A percentile compares a stretch with the other conserved stretches of the same genome.
These are phyloP conservation scores for Brevimyrus niger DNA, from an alignment of 2,113 vertebrate species.

Conservation along the genomic window DNA sequence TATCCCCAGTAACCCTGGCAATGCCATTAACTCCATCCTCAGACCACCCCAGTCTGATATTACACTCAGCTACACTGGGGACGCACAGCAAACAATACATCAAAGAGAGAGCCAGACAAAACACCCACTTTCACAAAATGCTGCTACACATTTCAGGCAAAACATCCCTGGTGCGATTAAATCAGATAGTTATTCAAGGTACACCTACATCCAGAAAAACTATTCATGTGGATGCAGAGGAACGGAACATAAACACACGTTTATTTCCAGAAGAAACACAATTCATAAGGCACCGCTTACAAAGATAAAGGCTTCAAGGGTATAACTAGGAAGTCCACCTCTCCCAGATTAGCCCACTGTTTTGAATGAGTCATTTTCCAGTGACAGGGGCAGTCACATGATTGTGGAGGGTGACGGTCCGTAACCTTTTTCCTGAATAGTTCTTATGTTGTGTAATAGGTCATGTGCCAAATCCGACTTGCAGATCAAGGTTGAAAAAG, in stretches of 20 bases:
- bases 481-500: background rate
- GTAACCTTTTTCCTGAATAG: slow-evolving; percentile 12
- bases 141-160: background rate
- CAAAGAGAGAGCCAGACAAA: background rate
- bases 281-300: background rate
- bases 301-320: slow-evolving; percentile 1
- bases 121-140: background rate
- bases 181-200: background rate
- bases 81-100: background rate
- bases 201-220: background rate
- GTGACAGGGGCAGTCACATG: slow-evolving; percentile 8
- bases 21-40: background rate
- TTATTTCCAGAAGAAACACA: background rate
- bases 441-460: background rate
- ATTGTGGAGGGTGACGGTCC: background rate
- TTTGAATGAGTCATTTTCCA: slow-evolving; percentile 17
- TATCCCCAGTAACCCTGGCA: background rate
- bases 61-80: background rate
- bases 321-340: slow-evolving; percentile 10
- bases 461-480: background rate
- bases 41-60: background rate
- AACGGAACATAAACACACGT: background rate
- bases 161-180: background rate
- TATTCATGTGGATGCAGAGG: background rate
- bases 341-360: slow-evolving; percentile 16